Evolutionary conservation across 2,113 vertebrate genomes (phyloP).

Genomic region (Emydocephalus ijimae): DNA sequence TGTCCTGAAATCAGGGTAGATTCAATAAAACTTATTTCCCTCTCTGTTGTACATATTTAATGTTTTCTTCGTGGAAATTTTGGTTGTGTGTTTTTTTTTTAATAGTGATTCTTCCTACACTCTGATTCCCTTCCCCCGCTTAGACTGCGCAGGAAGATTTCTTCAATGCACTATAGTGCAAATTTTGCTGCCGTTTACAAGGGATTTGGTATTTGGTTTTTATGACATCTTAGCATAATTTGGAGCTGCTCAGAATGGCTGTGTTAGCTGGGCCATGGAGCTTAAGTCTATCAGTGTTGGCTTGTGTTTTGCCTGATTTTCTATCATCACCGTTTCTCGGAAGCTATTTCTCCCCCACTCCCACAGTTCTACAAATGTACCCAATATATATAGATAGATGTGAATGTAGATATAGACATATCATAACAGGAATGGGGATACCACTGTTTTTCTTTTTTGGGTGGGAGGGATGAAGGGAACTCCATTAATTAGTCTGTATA

Average conservation of each 20-base stretch:
- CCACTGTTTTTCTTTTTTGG: background rate
- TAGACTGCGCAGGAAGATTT: background rate
- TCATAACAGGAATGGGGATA: background rate
- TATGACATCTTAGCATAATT: background rate
- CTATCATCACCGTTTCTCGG: background rate
- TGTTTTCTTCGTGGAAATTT: background rate
- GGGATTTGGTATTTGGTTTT: background rate
- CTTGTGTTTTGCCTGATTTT: background rate
- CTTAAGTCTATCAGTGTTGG: background rate
- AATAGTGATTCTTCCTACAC: background rate
- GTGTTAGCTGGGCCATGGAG: background rate
- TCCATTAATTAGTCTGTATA: background rate
- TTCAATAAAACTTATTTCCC: background rate
- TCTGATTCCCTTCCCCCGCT: accelerated
- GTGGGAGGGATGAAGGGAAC: background rate
- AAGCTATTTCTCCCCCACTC: background rate
- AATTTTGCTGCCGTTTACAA: background rate
- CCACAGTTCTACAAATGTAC: background rate
- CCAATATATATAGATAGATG: background rate
- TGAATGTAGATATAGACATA: background rate
- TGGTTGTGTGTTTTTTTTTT: background rate
- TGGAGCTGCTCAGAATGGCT: background rate
- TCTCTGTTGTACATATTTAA: background rate
- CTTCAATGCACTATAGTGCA: background rate
- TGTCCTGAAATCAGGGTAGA: background rate